Evolutionary conservation across 2,797 vertebrate genomes (phyloP), one percentile per base, ranked within the genome.

Genomic region (Sebastes nivosus): DNA sequence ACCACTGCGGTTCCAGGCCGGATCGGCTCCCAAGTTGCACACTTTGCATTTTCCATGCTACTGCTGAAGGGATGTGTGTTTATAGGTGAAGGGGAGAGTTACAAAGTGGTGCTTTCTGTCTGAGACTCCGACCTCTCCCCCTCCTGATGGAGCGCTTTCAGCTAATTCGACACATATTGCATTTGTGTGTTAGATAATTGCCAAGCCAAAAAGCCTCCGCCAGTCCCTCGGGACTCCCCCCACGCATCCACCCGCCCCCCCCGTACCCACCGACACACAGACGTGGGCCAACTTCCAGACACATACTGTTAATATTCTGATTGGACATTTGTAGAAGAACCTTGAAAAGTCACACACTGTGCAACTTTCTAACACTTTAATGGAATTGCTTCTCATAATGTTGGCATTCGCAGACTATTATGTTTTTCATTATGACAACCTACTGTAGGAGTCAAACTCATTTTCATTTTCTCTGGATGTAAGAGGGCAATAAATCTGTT

Each of bases 351-450:
- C 89, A 86, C 81, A 79, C 34, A 71, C 75, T 75, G 72, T 76
- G 85, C 83, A 92, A 88, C 91, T 94, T 93, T 89, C 66, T 63
- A 75, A 77, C 13, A 66, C 86, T 87, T 90, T 87, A 93, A 94
- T 91, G 86, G 91, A 92, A 95, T 90, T 91, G 91, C 87, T 61
- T 89, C 83, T 88, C 80, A 89, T 90, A 94, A 94, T 83, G 82
- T 75, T 91, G 87, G 87, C 87, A 87, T 93, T 92, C 91, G 82
- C 77, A 7, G 30, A 67, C 87, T 84, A 84, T 91, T 87, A 85
- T 90, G 86, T 91, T 87, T 91, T 92, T 92, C 85, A 89, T 93
- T 88, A 91, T 89, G 87, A 93, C 91, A 90, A 69, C 80, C 79
- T 81, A 50, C 79, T 46, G 75, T 70, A 67, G 86, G 79, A 93